phyloP scores from a whole-genome alignment of 2,113 vertebrate species.

The Calypte anna region DNA sequence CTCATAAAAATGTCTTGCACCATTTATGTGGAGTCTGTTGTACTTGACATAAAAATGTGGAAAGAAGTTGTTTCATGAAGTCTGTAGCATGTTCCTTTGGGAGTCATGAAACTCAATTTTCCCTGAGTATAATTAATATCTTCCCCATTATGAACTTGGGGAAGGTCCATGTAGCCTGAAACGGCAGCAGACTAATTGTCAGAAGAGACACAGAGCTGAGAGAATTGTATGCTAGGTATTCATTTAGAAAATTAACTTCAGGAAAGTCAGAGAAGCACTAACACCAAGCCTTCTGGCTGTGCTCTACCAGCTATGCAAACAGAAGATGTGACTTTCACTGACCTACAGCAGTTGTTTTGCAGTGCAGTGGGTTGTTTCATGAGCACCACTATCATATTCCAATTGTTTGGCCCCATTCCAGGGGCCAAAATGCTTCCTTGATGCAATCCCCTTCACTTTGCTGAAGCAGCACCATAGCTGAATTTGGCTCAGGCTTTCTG shows the following conservation, averaged over 20 bases:
- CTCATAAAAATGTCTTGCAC: conserved; percentile 52
- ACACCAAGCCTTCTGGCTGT: neutral
- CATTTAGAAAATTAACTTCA: conserved; percentile 34
- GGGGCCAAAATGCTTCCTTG: neutral
- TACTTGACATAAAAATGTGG: conserved; percentile 51
- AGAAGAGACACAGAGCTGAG: neutral
- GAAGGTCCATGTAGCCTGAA: neutral
- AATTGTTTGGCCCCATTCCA: neutral
- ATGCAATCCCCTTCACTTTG: neutral
- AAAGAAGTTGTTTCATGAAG: conserved; percentile 31
- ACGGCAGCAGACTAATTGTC: neutral
- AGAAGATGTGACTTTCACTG: neutral
- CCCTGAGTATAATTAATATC: conserved; percentile 50
- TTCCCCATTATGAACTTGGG: neutral
- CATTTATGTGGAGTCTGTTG: conserved; percentile 35
- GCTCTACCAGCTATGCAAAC: neutral
- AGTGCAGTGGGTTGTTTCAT: neutral
- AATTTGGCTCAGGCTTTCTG: neutral
- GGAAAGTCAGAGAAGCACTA: neutral
- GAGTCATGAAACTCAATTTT: conserved; percentile 44
- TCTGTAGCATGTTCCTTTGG: neutral
- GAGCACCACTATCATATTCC: neutral
- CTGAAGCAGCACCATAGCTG: neutral
- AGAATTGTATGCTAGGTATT: neutral
- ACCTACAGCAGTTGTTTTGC: neutral